A percentile compares a stretch with the other conserved stretches of the same genome.
These are phyloP conservation scores for Brachionus plicatilis DNA, from an alignment of 1,140 invertebrate genomes.

Conservation along the genomic window DNA sequence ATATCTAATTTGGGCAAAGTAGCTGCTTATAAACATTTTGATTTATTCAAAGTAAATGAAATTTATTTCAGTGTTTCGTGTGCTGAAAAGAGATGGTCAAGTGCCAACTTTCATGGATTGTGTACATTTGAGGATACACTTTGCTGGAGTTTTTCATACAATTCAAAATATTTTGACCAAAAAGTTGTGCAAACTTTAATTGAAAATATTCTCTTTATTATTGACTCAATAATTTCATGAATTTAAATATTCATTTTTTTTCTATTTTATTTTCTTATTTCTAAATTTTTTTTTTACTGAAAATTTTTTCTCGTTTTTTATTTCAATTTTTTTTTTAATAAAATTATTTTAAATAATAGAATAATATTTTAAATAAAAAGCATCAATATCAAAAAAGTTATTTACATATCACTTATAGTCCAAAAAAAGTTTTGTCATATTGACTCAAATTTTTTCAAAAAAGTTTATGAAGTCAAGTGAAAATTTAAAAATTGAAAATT, in stretches of 20 bases:
- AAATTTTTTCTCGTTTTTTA: too few species aligned
- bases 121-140: not conserved
- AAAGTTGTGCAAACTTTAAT: not conserved
- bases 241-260: not conserved
- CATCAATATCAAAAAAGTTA: too few species aligned
- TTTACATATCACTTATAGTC: too few species aligned
- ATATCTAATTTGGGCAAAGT: not conserved
- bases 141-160: constrained; percentile 9
- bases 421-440: too few species aligned
- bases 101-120: not conserved
- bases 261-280: too few species aligned
- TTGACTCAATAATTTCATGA: not conserved
- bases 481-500: too few species aligned
- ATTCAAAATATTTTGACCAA: not conserved
- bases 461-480: too few species aligned
- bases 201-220: not conserved
- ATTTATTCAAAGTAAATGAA: not conserved
- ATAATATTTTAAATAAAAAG: too few species aligned
- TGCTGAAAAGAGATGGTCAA: not conserved
- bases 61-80: constrained; percentile 10
- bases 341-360: too few species aligned
- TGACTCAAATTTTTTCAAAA: too few species aligned
- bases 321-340: too few species aligned
- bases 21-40: not conserved
- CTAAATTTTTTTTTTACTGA: too few species aligned